These are phyloP conservation scores for Pimephales promelas DNA, from an alignment of 2,113 vertebrate genomes.

Conservation along the genomic window DNA sequence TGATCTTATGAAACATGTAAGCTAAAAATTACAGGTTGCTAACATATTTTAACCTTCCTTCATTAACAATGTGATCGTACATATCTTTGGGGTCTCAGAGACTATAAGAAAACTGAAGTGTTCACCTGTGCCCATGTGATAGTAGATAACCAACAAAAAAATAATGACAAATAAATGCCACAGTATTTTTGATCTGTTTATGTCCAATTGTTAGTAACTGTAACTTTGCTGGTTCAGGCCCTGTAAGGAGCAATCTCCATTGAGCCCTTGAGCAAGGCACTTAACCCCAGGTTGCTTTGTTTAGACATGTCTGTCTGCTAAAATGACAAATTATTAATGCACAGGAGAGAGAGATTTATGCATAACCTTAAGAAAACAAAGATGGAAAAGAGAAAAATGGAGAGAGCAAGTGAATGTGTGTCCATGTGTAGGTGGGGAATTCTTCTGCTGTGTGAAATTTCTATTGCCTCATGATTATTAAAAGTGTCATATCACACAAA, in stretches of 20 bases:
- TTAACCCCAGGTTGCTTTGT: not conserved
- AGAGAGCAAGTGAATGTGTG: not conserved
- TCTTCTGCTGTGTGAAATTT: not conserved
- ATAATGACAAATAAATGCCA: no score
- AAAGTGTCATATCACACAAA: not conserved
- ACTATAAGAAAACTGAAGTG: no score
- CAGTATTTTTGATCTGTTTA: no score
- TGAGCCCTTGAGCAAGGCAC: not conserved
- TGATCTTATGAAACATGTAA: not conserved
- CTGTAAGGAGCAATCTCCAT: not conserved
- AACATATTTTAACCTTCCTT: not conserved
- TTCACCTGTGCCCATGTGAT: no score
- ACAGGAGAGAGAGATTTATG: not conserved
- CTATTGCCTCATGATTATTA: not conserved
- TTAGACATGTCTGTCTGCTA: not conserved
- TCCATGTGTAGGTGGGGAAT: not conserved
- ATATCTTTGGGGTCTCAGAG: not conserved
- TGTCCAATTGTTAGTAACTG: not conserved
- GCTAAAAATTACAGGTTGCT: not conserved
- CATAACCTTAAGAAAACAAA: not conserved
- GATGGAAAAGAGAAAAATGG: slow-evolving; percentile 5
- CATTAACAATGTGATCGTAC: not conserved
- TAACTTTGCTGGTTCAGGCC: not conserved
- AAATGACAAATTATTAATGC: slow-evolving; percentile 6
- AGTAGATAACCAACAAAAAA: no score